phyloP scores from a whole-genome alignment of 2,888 invertebrate species.

The Anarsia innoxiella region DNA sequence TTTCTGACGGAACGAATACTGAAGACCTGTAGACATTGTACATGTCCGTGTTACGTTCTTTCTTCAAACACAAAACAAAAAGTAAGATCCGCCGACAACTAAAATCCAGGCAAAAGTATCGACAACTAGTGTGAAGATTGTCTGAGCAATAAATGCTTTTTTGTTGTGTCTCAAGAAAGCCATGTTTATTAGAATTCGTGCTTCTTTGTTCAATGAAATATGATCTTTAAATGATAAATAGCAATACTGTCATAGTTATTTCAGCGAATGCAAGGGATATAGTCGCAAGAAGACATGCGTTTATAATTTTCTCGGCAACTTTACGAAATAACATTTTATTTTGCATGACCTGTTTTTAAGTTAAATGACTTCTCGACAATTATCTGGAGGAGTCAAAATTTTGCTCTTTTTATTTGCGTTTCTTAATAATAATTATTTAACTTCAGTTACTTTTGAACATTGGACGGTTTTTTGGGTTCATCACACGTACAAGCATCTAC shows the following conservation, averaged over 20 bases:
- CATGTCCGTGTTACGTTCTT: too few relatives aligned
- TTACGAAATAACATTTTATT: too few relatives aligned
- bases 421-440: not conserved
- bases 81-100: constrained; percentile 38
- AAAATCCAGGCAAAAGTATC: constrained; percentile 38
- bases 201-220: not conserved
- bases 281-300: constrained; percentile 41
- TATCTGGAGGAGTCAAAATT: not conserved
- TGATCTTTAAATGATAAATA: constrained; percentile 33
- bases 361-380: too few relatives aligned
- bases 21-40: too few relatives aligned
- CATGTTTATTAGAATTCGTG: constrained; percentile 25
- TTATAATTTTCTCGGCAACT: constrained; percentile 39
- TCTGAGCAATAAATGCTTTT: constrained; percentile 28
- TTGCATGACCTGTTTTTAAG: too few relatives aligned
- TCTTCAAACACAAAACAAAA: not conserved
- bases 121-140: constrained; percentile 23
- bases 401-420: not conserved
- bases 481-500: constrained; percentile 35
- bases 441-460: not conserved
- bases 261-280: constrained; percentile 49
- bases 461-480: constrained; percentile 5
- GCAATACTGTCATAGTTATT: constrained; percentile 39
- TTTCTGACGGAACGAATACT: too few relatives aligned
- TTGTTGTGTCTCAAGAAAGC: constrained; percentile 34